These are phyloP conservation scores for Drosophila meridionalis DNA, from an alignment of 2,888 invertebrate species.

Conservation along the genomic window DNA sequence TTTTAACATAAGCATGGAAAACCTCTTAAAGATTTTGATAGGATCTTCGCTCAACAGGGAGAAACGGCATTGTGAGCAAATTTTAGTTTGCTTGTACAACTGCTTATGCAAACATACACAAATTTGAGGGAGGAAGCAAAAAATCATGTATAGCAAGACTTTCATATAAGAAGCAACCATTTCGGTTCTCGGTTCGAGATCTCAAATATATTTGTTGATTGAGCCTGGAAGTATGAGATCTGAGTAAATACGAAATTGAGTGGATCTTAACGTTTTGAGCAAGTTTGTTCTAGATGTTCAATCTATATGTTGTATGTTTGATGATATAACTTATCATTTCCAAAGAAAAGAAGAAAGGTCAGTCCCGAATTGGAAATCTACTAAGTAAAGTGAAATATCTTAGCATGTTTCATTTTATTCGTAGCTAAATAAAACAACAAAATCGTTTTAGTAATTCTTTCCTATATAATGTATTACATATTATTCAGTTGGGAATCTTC, in stretches of 20 bases:
- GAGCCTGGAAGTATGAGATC: background rate
- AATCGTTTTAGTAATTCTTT: background rate
- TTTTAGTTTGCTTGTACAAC: too few relatives aligned
- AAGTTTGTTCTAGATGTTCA: background rate
- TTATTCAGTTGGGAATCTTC: background rate
- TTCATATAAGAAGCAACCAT: too few relatives aligned
- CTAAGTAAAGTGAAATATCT: background rate
- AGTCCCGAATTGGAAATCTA: background rate
- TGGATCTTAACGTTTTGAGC: background rate
- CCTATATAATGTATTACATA: background rate
- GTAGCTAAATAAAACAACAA: background rate
- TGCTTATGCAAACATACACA: too few relatives aligned
- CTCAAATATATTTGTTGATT: background rate
- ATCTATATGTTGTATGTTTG: background rate
- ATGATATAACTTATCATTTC: background rate
- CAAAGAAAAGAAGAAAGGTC: too few relatives aligned
- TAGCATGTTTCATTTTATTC: background rate
- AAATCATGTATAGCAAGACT: too few relatives aligned
- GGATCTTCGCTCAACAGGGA: background rate
- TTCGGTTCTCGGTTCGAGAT: too few relatives aligned
- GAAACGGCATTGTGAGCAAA: too few relatives aligned
- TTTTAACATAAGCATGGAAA: too few relatives aligned
- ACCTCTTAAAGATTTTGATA: background rate
- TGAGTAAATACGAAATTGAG: background rate
- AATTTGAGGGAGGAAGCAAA: too few relatives aligned